Conservation (phyloP, 1,140 invertebrate species). For the Aleiodes sp. region DNA sequence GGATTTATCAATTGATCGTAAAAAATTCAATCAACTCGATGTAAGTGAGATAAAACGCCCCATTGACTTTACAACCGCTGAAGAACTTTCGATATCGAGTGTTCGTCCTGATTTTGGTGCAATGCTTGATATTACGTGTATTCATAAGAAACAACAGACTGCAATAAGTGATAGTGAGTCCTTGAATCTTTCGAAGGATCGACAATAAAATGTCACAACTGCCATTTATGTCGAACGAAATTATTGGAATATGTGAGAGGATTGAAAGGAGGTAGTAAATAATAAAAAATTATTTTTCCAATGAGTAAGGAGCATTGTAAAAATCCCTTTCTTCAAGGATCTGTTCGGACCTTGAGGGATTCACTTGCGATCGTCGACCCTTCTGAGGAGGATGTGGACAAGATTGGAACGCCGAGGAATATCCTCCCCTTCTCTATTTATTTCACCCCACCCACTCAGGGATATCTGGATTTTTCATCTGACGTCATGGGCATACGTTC, state of each 20-base stretch:
- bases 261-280: no score
- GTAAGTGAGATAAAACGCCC: slow-evolving; percentile 45
- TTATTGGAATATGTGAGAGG: no score
- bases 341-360: slow-evolving; percentile 31
- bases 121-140: slow-evolving; percentile 57
- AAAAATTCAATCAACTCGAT: slow-evolving; percentile 45
- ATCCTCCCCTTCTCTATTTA: neutral
- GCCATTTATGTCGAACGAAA: no score
- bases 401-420: neutral
- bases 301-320: no score
- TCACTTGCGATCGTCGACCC: slow-evolving; percentile 34
- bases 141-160: slow-evolving; percentile 45
- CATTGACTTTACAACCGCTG: slow-evolving; percentile 47
- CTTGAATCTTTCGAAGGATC: slow-evolving; percentile 44
- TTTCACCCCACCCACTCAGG: slow-evolving; percentile 22
- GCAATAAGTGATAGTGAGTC: slow-evolving; percentile 51
- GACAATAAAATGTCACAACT: neutral
- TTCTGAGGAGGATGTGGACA: slow-evolving; percentile 18
- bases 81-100: slow-evolving; percentile 55
- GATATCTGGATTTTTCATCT: slow-evolving; percentile 4
- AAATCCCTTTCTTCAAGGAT: no score
- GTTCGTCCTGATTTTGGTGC: slow-evolving; percentile 52
- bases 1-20: slow-evolving; percentile 54
- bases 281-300: no score
- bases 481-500: slow-evolving; percentile 29